Conservation (phyloP, 2,797 vertebrate species). For the Anguilla anguilla region DNA sequence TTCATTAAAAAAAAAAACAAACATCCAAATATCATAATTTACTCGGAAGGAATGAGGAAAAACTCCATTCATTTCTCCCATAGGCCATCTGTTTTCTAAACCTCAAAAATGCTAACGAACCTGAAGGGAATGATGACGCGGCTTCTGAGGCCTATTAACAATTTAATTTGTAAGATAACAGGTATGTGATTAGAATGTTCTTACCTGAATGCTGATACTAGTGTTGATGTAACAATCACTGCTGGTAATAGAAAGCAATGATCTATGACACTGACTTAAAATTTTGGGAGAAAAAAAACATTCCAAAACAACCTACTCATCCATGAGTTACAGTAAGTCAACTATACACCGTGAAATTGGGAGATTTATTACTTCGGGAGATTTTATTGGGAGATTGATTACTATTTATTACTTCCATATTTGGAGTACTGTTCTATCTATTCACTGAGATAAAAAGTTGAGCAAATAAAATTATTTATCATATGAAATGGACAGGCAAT, state of each 20-base stretch:
- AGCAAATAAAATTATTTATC: background rate
- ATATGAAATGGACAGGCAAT: background rate
- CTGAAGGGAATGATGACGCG: no score
- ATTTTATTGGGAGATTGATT: background rate
- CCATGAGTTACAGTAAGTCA: background rate
- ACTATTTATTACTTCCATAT: background rate
- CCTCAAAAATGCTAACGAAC: no score
- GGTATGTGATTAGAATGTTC: background rate
- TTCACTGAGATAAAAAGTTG: background rate
- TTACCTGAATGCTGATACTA: background rate
- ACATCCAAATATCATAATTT: no score
- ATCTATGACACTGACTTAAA: background rate
- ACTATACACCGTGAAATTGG: background rate
- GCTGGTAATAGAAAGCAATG: background rate
- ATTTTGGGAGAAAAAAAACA: background rate
- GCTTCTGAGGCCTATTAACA: background rate
- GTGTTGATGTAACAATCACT: background rate
- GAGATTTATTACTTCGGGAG: background rate
- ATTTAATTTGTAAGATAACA: background rate
- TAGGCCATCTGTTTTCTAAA: no score
- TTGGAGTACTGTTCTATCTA: background rate
- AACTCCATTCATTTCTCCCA: no score
- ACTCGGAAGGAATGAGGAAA: no score
- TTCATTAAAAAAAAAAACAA: no score
- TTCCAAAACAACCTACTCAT: background rate